Percentiles rank a stretch among this genome's conserved stretches.
These are phyloP conservation scores for Crematogaster levior DNA, from an alignment of 2,888 invertebrate genomes.

Conservation along the genomic window DNA sequence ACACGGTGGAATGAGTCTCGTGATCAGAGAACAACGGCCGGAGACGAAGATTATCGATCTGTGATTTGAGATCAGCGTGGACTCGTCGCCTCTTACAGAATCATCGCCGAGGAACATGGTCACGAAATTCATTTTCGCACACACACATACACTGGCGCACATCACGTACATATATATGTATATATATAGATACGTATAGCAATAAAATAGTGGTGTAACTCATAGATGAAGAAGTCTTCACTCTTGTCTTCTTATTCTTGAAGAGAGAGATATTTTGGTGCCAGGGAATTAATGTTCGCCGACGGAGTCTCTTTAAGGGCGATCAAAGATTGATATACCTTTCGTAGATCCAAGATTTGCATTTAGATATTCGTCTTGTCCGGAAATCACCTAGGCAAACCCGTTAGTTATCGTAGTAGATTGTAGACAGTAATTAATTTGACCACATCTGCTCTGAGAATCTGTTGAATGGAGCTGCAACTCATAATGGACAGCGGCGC, in stretches of 20 bases:
- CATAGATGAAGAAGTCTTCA: conserved; percentile 6
- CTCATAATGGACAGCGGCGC: conserved; percentile 82
- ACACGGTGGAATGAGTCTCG: conserved; percentile 20
- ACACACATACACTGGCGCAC: too few species aligned
- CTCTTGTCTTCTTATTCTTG: neutral
- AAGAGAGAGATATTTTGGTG: neutral
- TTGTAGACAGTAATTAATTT: conserved; percentile 3
- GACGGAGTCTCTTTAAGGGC: conserved; percentile 15
- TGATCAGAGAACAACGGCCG: conserved; percentile 14
- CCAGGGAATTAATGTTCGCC: neutral
- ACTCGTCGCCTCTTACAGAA: conserved; percentile 42
- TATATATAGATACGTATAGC: neutral
- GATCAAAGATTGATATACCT: neutral
- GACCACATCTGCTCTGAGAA: conserved; percentile 51
- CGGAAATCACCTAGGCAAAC: conserved; percentile 17
- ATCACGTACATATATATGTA: too few species aligned
- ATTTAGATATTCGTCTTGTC: conserved; percentile 28
- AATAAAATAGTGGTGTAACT: conserved; percentile 3
- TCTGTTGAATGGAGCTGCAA: conserved; percentile 80
- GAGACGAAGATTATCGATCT: conserved; percentile 42
- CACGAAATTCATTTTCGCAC: conserved; percentile 2
- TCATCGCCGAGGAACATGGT: conserved; percentile 14
- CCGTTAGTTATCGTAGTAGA: conserved; percentile 20
- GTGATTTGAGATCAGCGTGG: conserved; percentile 37
- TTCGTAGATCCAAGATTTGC: conserved; percentile 27